Base-by-base conservation (phyloP, 2,797 vertebrate genomes). In the Aldrovandia affinis region DNA sequence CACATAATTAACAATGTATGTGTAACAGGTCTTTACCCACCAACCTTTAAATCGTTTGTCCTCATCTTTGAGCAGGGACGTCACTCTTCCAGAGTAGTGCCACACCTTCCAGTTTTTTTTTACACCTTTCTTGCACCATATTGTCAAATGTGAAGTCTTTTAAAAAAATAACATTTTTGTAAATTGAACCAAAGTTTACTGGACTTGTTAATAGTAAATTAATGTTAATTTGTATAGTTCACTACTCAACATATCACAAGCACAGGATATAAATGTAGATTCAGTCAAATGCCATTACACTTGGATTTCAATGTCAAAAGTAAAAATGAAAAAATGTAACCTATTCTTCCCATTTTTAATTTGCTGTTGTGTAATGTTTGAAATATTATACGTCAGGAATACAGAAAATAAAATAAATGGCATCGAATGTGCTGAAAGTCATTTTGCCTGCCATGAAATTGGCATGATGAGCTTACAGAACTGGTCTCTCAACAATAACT, bases 11-110 rank as follows among this genome's bases (percentile, higher is more conserved):
- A 70, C 68, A 70, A 20, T 25, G 73, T n/a, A 25, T 44, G 47
- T 47, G 36, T 12, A 47, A 77, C 73, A 77, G 42, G 42, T 77
- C 73, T 77, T 77, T 44, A 77, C 73, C 42, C 42, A 77, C 42
- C 39, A 25, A 47, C 73, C 42, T 10, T 75, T 75, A 39, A 30
- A 25, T 44, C 70, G 39, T 77, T 77, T 47, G 22, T 77, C 73
- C 22, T 77, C 73, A 44, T 25, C 73, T 47, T 47, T 77, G 20
- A 77, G 68, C 33, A 20, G 73, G 47, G 39, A 47, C 42, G 22
- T 77, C 42, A 70, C 73, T 25, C 73, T 75, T 75, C 68, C 36
- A 30, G 15, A 73, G 68, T 77, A 25, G 39, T 20, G 73, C 73
- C 73, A 77, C 73, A 77, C 73, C 73, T n/a, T 44, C 8, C 6